Base-by-base conservation (phyloP, 2,113 vertebrate genomes). In the Ageneiosus marmoratus region DNA sequence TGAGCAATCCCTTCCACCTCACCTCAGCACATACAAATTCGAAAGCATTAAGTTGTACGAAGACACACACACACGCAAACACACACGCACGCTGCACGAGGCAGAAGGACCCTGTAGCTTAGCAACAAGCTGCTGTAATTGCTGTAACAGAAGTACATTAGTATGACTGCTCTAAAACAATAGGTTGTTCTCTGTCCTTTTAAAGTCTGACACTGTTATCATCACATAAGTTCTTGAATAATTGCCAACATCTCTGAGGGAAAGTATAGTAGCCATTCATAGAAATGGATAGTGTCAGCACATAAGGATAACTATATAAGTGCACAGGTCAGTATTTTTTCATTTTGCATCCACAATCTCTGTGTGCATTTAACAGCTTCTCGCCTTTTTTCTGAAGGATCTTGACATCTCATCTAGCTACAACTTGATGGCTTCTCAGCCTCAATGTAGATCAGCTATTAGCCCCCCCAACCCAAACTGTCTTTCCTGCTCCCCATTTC, bases 41-140 rank as follows among this genome's bases (percentile, higher is more conserved):
- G 50, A 83, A 75, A 85, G 62, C 84, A 85, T 87, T 80, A 69
- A 85, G 77, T 83, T 74, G 79, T 85, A 81, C 58, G 84, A 77
- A 77, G 85, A 86, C 89, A 85, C 81, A 41, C 37, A 41, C 37
- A 41, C 37, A 41, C 82, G 63, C 77, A 62, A 56, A 63, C 58
- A 32, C 77, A 69, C 18, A 6, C 63, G 53, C 79, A 55, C 79
- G 85, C 86, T 79, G 83, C 89, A 89, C 82, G 73, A 91, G 88
- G 84, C 87, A 88, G 85, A 89, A 86, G 87, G 81, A 83, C 83
- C 77, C 88, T 84, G 90, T 91, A 91, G 82, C 90, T 87, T 89
- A 91, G 90, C 90, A 91, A 91, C 90, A 91, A 88, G 88, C 87
- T 89, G 89, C 86, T 89, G 88, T 91, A 89, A 91, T 89, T 89